Base-by-base conservation (phyloP, 2,113 vertebrate species). In the Athene cunicularia region DNA sequence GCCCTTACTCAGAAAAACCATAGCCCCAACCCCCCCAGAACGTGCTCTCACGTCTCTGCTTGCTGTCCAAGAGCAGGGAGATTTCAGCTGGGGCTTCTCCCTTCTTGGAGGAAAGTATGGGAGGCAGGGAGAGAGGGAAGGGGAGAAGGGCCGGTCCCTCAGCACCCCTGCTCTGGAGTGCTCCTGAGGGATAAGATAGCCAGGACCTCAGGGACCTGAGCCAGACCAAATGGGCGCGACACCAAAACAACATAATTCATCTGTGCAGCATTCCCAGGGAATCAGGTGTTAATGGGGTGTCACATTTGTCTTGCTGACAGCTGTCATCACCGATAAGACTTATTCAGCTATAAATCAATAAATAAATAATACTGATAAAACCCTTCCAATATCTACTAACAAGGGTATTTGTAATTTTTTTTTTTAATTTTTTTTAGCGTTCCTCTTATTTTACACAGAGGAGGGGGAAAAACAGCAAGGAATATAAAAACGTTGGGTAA, bases 401-500 rank as follows among this genome's bases (percentile, higher is more conserved):
- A 64, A 74, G 73, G 33, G 24, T 70, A 64, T 88, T 92, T 59
- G 41, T 6, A 32, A 43, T 37, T 5, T 53, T 55, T 33, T 39
- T 80, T 80, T 88, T 33, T 2, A 26, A 43, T 37, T 37, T 37
- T 37, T 37, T 37, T 37, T 37, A 19, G 14, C 32, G 24, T 72
- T 86, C 27, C 56, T 86, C 88, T 96, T 97, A 95, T 97, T 95
- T 96, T 75, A 18, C 30, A 43, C 26, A 22, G 66, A 47, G 62
- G 41, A 56, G 8, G 7, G 23, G 11, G 1, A 37, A 45, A 72
- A 26, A 15, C 26, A 94, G 55, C 2, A 14, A 91, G 66, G 45
- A n/a, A 95, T 93, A 95, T 96, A 95, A 96, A 88, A 86, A 43
- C 5, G n/a, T 47, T 82, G 93, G 77, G 94, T 72, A 95, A 94